Evolutionary conservation across 2,888 invertebrate genomes (phyloP).

Genomic region (Epirrita christyi): DNA sequence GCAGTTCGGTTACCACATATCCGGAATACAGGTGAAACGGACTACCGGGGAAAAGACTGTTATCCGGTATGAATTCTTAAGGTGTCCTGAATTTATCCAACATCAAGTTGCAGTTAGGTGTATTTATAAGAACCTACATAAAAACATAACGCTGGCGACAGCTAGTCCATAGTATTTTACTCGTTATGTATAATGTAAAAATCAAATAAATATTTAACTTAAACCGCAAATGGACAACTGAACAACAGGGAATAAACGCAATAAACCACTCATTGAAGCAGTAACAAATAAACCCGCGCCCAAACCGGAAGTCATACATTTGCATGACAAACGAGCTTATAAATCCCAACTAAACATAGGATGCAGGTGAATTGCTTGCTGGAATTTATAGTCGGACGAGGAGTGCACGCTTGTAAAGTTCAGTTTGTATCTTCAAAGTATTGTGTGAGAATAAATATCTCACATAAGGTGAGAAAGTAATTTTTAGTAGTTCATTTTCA

Average conservation of each 20-base stretch:
- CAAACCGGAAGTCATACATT: slow-evolving; percentile 21
- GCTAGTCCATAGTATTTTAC: background rate
- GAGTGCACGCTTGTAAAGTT: slow-evolving; percentile 5
- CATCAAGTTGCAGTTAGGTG: too few species aligned
- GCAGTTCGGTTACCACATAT: too few species aligned
- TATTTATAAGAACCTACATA: too few species aligned
- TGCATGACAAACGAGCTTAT: slow-evolving; percentile 29
- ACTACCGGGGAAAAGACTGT: too few species aligned
- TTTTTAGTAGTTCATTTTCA: background rate
- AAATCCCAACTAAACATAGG: slow-evolving; percentile 20
- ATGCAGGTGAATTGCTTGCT: slow-evolving; percentile 14
- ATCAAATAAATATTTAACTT: background rate
- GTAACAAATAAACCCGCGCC: slow-evolving; percentile 19
- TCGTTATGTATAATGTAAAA: background rate
- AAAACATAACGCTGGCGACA: too few species aligned
- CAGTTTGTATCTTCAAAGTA: background rate
- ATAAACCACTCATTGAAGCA: slow-evolving; percentile 24
- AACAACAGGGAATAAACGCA: slow-evolving; percentile 3
- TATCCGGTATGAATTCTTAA: too few species aligned
- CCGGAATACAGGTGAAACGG: too few species aligned
- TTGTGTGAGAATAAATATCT: too few species aligned
- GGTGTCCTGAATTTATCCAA: too few species aligned
- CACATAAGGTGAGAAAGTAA: background rate
- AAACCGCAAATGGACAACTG: background rate
- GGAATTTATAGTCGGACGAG: slow-evolving; percentile 2